phyloP scores from a whole-genome alignment of 1,140 invertebrate species.

The Metaphire vulgaris region DNA sequence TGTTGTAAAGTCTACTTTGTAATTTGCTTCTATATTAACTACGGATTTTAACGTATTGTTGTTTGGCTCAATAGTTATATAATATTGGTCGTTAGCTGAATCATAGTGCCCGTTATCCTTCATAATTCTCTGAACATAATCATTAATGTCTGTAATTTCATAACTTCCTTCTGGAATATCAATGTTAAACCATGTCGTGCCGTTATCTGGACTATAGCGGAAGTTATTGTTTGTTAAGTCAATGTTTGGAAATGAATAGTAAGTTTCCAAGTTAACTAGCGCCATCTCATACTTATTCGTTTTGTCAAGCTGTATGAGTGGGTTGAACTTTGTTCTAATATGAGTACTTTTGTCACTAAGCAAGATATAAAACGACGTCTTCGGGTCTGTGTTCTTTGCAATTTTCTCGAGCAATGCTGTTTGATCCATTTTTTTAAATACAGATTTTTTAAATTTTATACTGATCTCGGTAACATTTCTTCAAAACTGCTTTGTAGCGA shows the following conservation, averaged over 20 bases:
- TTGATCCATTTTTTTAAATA: conserved; percentile 4
- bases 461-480: no score
- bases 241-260: background rate
- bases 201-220: background rate
- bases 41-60: background rate
- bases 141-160: background rate
- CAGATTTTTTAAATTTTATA: no score
- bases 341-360: background rate
- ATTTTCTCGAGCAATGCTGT: no score
- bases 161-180: background rate
- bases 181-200: background rate
- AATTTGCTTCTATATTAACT: background rate
- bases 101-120: background rate
- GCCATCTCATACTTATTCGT: background rate
- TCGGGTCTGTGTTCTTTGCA: background rate
- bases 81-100: background rate
- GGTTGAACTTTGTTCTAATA: background rate
- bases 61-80: background rate
- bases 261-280: background rate
- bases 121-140: background rate
- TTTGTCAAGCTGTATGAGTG: background rate
- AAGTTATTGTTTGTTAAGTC: background rate
- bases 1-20: background rate
- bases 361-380: background rate
- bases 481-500: no score